Percentiles rank a stretch among this genome's conserved stretches.
Evolutionary conservation across 2,888 invertebrate species (phyloP).

Genomic region (Cephus runcator): DNA sequence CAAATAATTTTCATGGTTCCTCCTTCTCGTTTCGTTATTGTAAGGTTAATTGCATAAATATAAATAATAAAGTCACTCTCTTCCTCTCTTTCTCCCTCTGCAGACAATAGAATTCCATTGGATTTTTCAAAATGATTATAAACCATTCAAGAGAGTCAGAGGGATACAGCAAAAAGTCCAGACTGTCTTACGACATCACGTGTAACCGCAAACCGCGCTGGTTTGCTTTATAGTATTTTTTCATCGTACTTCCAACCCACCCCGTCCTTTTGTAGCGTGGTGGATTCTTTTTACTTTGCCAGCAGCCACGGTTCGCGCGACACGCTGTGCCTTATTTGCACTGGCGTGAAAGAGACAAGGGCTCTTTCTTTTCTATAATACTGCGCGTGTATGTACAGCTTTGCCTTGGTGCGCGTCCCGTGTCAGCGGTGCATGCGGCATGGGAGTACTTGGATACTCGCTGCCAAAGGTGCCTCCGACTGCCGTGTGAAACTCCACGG

Average conservation of each 20-base stretch:
- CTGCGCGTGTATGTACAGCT: neutral
- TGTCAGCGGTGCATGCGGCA: neutral
- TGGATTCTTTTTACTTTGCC: neutral
- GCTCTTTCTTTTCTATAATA: neutral
- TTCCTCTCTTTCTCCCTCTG: neutral
- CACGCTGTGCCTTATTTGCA: constrained; percentile 1
- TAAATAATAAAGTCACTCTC: neutral
- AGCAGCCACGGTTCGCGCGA: neutral
- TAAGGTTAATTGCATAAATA: neutral
- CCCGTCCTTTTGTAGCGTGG: neutral
- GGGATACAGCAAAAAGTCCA: neutral
- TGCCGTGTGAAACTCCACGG: constrained; percentile 1
- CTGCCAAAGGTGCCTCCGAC: neutral
- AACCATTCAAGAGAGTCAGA: neutral
- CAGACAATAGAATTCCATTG: neutral
- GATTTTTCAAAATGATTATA: neutral
- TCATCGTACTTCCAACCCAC: neutral
- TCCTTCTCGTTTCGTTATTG: neutral
- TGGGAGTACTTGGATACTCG: neutral
- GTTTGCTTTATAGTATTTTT: constrained; percentile 14
- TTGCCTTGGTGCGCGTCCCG: neutral
- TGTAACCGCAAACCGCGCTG: constrained; percentile 46
- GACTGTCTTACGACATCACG: neutral
- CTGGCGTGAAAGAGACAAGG: neutral
- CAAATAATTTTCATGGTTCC: neutral